Evolutionary conservation across 2,113 vertebrate species (phyloP).

Genomic region (Ariopsis seemanni): DNA sequence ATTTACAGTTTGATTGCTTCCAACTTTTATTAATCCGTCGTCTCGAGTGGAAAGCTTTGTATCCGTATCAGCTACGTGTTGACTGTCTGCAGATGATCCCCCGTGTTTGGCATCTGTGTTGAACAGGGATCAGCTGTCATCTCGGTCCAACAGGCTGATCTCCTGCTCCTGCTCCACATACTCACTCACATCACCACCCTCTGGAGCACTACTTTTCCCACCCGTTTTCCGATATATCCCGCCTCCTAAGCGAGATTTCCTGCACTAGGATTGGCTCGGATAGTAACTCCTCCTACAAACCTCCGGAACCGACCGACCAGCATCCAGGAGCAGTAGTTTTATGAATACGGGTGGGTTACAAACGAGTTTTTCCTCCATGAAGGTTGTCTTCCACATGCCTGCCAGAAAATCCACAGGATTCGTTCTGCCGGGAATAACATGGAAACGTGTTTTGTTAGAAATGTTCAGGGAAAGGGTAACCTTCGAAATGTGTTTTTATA

Average conservation of each 20-base stretch:
- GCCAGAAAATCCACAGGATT: constrained; percentile 57
- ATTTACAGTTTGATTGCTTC: constrained; percentile 8
- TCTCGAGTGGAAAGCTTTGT: neutral
- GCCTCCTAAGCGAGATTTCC: neutral
- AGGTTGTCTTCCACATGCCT: constrained; percentile 65
- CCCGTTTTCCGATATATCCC: neutral
- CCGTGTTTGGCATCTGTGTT: constrained; percentile 31
- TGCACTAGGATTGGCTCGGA: neutral
- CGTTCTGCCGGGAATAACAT: neutral
- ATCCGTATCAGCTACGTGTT: neutral
- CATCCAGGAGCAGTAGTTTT: neutral
- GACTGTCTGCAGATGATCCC: constrained; percentile 3
- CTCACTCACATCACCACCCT: constrained; percentile 63
- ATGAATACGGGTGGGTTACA: neutral
- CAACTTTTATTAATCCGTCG: neutral
- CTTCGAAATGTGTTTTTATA: neutral
- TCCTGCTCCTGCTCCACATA: constrained; percentile 55
- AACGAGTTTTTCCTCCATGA: neutral
- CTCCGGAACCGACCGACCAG: neutral
- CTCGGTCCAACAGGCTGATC: constrained; percentile 43
- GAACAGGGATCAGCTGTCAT: constrained; percentile 72
- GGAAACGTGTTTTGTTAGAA: neutral
- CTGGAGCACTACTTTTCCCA: neutral
- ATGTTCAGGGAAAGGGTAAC: neutral
- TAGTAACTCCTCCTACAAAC: neutral